Base-by-base conservation (phyloP, 2,797 vertebrate species). In the Poecilia velifera region DNA sequence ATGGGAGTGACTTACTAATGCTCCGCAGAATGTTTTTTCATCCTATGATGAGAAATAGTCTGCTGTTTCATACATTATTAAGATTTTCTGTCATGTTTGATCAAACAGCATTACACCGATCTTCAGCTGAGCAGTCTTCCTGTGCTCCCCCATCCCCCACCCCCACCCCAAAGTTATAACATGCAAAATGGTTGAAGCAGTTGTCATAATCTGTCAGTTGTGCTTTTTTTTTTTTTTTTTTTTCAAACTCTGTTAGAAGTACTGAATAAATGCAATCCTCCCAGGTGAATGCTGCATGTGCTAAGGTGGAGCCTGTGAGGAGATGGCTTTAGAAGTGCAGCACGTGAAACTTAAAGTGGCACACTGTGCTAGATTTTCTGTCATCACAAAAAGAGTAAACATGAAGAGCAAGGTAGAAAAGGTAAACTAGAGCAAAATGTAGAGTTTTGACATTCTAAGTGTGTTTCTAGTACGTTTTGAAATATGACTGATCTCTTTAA, bases 81-180 rank as follows among this genome's bases (percentile, higher is more conserved):
- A 66, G 31, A 16, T 18, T 76, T 49, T 39, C 45, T 76, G 59
- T 49, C 59, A 68, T 68, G 43, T 62, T 49, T 76, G 75, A 76
- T 76, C 43, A 76, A 68, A 49, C 45, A 49, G 45, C 18, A 68
- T 68, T 49, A 39, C 59, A 16, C 43, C 9, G 45, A 34, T 49
- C 45, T 47, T 68, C 45, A 14, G 39, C 16, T n/a, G 59, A 76
- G 31, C 59, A n/a, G 8, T 62, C 7, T 34, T 72, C 1, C n/a
- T 6, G 6, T 22, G 0, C 47, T 6, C 47, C 6, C 47, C 47
- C 0, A 5, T 0, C 4, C 4, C 10, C 3, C 13, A 34, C 0
- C 6, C 10, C 12, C 3, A 13, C 41, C 45, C 41, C 45, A 7
- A 62, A 18, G 41, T 73, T 53, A 39, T 73, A 43, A 39, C 6